These are phyloP conservation scores for Cosmorhoe ocellata DNA, from an alignment of 2,888 invertebrate species.

Conservation along the genomic window DNA sequence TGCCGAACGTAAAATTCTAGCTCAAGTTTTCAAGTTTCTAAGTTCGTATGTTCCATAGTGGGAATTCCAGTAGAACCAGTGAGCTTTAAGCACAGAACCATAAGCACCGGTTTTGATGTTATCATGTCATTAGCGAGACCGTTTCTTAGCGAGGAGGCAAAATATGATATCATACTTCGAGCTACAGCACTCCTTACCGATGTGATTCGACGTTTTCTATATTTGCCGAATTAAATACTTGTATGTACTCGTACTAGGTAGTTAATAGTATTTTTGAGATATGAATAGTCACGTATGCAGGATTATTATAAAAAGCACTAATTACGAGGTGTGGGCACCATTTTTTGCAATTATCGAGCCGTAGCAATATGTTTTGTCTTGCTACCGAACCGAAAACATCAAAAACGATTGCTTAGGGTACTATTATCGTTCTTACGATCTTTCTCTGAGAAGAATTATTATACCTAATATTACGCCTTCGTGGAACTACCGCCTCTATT, in stretches of 20 bases:
- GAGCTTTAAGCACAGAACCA: constrained; percentile 36
- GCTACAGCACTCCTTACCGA: too few species aligned
- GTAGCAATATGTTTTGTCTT: not conserved
- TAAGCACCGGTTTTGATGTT: not conserved
- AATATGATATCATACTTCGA: too few species aligned
- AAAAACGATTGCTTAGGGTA: not conserved
- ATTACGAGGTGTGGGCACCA: too few species aligned
- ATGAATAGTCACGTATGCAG: too few species aligned
- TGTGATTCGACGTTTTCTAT: too few species aligned
- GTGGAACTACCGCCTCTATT: constrained; percentile 35
- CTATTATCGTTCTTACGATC: constrained; percentile 39
- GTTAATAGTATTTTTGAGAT: too few species aligned
- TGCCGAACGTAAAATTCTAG: constrained; percentile 1
- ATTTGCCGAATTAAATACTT: too few species aligned
- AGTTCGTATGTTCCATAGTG: constrained; percentile 4
- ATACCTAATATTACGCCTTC: constrained; percentile 49
- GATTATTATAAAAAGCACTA: too few species aligned
- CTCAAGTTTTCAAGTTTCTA: constrained; percentile 3
- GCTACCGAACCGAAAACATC: not conserved
- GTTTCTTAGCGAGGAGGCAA: too few species aligned
- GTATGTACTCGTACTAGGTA: too few species aligned
- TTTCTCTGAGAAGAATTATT: constrained; percentile 45
- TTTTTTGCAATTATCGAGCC: too few species aligned
- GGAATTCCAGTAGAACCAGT: constrained; percentile 38
- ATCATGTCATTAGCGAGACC: not conserved